These are phyloP conservation scores for Eutolmus rufibarbis DNA, from an alignment of 2,888 invertebrate species.

Conservation along the genomic window DNA sequence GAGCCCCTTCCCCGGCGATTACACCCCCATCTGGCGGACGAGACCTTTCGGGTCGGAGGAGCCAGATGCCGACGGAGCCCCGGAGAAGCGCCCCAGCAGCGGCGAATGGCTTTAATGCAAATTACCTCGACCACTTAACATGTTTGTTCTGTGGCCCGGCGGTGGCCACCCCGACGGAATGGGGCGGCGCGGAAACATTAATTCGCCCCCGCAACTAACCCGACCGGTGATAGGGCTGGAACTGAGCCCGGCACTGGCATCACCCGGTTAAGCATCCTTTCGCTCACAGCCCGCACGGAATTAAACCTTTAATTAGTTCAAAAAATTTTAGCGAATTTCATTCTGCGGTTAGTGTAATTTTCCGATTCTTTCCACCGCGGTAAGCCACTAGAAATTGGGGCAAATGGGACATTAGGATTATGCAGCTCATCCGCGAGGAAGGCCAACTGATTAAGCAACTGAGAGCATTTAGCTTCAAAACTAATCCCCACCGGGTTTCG, in stretches of 20 bases:
- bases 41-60: neutral
- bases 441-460: neutral
- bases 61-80: neutral
- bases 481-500: neutral
- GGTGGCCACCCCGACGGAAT: neutral
- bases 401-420: neutral
- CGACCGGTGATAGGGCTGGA: neutral
- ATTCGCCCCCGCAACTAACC: neutral
- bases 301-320: neutral
- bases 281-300: neutral
- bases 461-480: neutral
- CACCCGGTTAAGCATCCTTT: neutral
- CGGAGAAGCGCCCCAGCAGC: neutral
- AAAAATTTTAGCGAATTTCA: neutral
- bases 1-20: neutral
- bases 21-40: neutral
- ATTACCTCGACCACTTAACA: constrained; percentile 23
- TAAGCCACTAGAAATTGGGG: neutral
- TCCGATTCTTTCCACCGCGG: neutral
- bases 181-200: neutral
- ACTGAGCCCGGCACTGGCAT: neutral
- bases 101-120: constrained; percentile 22
- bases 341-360: neutral
- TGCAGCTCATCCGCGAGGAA: neutral
- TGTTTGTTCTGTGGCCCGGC: neutral